Evolutionary conservation across 2,113 vertebrate genomes (phyloP).

Genomic region (Elanoides forficatus): DNA sequence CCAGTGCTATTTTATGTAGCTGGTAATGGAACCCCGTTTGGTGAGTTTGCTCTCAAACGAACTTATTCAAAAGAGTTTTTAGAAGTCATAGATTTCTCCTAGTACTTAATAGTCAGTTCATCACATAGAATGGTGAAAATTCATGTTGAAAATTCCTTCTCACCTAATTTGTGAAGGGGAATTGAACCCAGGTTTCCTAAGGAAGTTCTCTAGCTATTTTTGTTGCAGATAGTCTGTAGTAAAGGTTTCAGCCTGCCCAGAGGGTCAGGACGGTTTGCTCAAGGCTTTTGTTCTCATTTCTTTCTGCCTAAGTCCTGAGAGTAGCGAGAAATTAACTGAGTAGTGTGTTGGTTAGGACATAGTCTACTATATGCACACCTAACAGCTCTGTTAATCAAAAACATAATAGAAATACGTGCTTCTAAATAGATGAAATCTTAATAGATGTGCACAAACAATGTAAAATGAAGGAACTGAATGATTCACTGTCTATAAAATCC

Average conservation of each 20-base stretch:
- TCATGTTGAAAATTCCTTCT: no score
- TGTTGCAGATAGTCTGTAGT: not conserved
- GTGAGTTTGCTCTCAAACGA: not conserved
- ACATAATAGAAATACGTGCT: not conserved
- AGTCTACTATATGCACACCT: rapidly evolving
- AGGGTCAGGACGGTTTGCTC: not conserved
- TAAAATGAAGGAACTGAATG: not conserved
- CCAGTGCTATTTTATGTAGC: not conserved
- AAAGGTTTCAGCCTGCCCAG: not conserved
- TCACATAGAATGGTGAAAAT: not conserved
- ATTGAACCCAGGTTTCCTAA: not conserved
- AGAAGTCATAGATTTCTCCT: not conserved
- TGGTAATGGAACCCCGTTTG: not conserved
- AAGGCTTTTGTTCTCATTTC: not conserved
- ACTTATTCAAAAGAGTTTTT: not conserved
- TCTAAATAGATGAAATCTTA: not conserved
- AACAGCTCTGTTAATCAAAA: not conserved
- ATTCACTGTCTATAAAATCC: not conserved
- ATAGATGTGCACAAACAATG: not conserved
- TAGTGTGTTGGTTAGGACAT: not conserved
- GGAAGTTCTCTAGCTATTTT: not conserved
- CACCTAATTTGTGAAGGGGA: not conserved
- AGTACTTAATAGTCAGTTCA: not conserved
- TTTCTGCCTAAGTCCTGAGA: not conserved
- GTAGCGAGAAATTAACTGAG: not conserved